Evolutionary conservation across 2,888 invertebrate genomes (phyloP).

Genomic region (Caenorhabditis sp.): DNA sequence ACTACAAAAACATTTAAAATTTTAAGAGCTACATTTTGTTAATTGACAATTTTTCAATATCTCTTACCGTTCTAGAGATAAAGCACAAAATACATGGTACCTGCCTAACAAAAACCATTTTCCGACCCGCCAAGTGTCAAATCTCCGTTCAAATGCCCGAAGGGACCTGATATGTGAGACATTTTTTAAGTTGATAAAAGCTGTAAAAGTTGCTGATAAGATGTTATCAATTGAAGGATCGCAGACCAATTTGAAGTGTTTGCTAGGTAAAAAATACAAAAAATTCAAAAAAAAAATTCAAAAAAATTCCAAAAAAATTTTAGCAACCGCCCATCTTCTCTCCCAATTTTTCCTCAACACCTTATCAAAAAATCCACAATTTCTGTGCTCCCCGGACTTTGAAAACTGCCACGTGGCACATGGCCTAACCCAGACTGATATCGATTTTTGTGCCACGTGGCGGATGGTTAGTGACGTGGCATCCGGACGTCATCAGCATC

Average conservation of each 20-base stretch:
- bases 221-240: slow-evolving; percentile 54
- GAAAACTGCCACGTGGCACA: slow-evolving; percentile 34
- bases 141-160: not conserved
- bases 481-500: slow-evolving; percentile 25
- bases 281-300: no score
- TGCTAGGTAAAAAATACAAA: no score
- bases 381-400: slow-evolving; percentile 19
- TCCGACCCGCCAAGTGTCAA: slow-evolving; percentile 10
- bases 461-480: slow-evolving; percentile 27
- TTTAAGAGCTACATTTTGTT: no score
- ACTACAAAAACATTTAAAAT: no score
- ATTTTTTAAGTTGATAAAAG: slow-evolving; percentile 30
- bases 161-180: slow-evolving; percentile 40
- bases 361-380: slow-evolving; percentile 21
- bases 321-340: slow-evolving; percentile 32
- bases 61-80: no score
- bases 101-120: slow-evolving; percentile 6
- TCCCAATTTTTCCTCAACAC: slow-evolving; percentile 26
- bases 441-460: slow-evolving; percentile 26
- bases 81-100: no score
- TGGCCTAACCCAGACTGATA: slow-evolving; percentile 18
- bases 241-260: slow-evolving; percentile 53
- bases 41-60: no score
- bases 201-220: slow-evolving; percentile 43
- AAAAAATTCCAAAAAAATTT: no score